Percentiles rank a stretch among this genome's conserved stretches.
These are phyloP conservation scores for Takifugu ocellatus DNA, from an alignment of 2,797 vertebrate species.

Conservation along the genomic window DNA sequence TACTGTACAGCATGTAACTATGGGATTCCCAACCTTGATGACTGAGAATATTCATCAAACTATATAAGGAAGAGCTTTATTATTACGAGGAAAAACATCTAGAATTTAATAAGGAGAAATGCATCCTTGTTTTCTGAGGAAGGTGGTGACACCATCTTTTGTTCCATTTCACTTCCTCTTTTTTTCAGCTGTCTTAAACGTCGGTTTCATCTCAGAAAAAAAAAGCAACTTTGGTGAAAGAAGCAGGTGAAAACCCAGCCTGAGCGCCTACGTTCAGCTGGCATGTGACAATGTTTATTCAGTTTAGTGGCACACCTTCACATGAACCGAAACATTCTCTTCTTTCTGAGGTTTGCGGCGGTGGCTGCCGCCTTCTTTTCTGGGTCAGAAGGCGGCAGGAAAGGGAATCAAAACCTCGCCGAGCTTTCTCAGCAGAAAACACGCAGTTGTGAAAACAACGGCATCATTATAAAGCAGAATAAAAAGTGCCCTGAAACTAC, in stretches of 20 bases:
- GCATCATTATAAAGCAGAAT: conserved; percentile 45
- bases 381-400: conserved; percentile 37
- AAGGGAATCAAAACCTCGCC: conserved; percentile 36
- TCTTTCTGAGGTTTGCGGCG: conserved; percentile 10
- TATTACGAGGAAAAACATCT: not conserved
- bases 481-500: conserved; percentile 49
- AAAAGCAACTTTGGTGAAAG: not conserved
- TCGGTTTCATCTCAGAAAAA: conserved; percentile 1
- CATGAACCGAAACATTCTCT: not conserved
- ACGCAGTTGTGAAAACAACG: conserved; percentile 52
- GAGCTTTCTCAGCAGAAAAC: conserved; percentile 57
- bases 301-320: conserved; percentile 1
- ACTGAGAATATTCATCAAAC: too few relatives aligned
- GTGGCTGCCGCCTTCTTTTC: conserved; percentile 23
- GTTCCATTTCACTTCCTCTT: conserved; percentile 35
- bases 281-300: not conserved
- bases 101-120: not conserved
- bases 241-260: conserved; percentile 27
- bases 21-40: too few relatives aligned
- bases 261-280: not conserved
- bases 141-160: not conserved
- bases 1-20: too few relatives aligned
- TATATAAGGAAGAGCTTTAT: too few relatives aligned
- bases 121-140: not conserved
- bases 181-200: conserved; percentile 21